A percentile compares a stretch with the other conserved stretches of the same genome.
Conservation (phyloP, 2,113 vertebrate species). For the Lontra canadensis region DNA sequence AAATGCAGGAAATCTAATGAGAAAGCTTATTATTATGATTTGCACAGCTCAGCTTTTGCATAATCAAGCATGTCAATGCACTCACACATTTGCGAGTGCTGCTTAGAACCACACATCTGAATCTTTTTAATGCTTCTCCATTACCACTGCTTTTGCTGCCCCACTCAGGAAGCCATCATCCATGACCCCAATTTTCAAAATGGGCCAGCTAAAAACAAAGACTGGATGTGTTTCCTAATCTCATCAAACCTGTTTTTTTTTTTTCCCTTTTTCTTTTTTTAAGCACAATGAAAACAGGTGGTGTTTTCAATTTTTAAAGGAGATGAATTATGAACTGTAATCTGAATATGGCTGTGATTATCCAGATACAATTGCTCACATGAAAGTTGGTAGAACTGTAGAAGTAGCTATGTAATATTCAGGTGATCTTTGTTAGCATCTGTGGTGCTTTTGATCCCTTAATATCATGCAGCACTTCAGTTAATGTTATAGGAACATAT, state of each 20-base stretch:
- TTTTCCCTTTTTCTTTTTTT: background rate
- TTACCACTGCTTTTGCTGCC: slow-evolving; percentile 72
- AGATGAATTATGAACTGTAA: slow-evolving; percentile 61
- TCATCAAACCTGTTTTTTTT: slow-evolving; percentile 28
- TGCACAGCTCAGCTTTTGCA: slow-evolving; percentile 78
- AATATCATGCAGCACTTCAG: slow-evolving; percentile 16
- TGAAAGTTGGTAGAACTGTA: slow-evolving; percentile 35
- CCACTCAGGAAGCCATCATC: slow-evolving; percentile 73
- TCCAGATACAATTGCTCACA: slow-evolving; percentile 32
- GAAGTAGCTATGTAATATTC: background rate
- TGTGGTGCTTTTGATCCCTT: slow-evolving; percentile 12
- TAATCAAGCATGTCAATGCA: slow-evolving; percentile 78
- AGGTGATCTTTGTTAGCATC: slow-evolving; percentile 24
- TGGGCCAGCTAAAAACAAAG: slow-evolving; percentile 72
- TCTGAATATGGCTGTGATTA: slow-evolving; percentile 64
- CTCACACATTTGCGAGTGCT: slow-evolving; percentile 68
- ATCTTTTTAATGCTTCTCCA: slow-evolving; percentile 74
- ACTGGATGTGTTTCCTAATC: slow-evolving; percentile 67
- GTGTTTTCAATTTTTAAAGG: slow-evolving; percentile 60
- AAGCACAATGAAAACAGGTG: slow-evolving; percentile 69
- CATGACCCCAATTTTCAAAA: slow-evolving; percentile 76
- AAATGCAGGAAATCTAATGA: slow-evolving; percentile 79
- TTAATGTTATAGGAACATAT: slow-evolving; percentile 39
- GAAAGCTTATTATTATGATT: slow-evolving; percentile 80
- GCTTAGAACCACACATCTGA: slow-evolving; percentile 69